Percentiles rank a stretch among this genome's conserved stretches.
phyloP scores from a whole-genome alignment of 2,888 invertebrate genomes.

The Cosmorhoe ocellata region DNA sequence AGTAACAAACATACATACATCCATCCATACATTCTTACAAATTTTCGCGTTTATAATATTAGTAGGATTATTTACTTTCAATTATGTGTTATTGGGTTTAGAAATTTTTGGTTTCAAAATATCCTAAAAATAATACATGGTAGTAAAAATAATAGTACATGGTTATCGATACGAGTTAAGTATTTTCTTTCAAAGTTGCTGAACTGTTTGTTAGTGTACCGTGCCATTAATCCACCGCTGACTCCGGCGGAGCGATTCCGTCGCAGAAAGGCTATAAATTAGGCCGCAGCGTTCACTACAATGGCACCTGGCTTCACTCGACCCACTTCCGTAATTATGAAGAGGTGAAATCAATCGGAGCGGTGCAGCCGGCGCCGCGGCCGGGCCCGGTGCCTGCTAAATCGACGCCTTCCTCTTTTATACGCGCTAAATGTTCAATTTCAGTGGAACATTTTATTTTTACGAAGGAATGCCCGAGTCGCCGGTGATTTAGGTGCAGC shows the following conservation, averaged over 20 bases:
- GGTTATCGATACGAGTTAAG: no score
- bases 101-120: no score
- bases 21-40: no score
- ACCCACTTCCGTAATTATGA: conserved; percentile 46
- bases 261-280: conserved; percentile 37
- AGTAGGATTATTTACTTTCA: no score
- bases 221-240: conserved; percentile 13
- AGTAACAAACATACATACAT: no score
- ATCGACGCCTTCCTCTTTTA: conserved; percentile 7
- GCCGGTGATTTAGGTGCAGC: no score
- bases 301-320: conserved; percentile 34
- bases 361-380: conserved; percentile 4
- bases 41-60: no score
- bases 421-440: background rate
- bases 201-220: background rate
- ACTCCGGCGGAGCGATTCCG: conserved; percentile 12
- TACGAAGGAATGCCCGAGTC: background rate
- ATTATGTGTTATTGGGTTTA: no score
- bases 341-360: conserved; percentile 44
- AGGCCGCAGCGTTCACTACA: conserved; percentile 40
- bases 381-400: conserved; percentile 4
- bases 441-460: background rate
- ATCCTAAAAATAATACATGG: no score
- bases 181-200: background rate
- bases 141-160: no score